Base-by-base conservation (phyloP, 2,888 invertebrate genomes). In the Hirtodrosophila cameraria region DNA sequence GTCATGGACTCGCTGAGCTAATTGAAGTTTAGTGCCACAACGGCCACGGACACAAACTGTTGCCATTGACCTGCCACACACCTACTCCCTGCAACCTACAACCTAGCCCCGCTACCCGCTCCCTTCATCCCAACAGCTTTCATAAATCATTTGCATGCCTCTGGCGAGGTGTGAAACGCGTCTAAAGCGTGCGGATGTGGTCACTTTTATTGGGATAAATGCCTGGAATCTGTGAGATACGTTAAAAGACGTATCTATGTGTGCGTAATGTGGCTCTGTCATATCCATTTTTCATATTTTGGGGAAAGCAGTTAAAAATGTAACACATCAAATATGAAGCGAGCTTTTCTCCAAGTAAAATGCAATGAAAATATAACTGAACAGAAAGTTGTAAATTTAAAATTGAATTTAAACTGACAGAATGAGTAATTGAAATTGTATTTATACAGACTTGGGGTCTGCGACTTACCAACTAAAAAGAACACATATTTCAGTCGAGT, bases 21-120 rank as follows among this genome's bases (percentile, higher is more conserved):
- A 80, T 80, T 80, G 84, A 80, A 80, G 81, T 83, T 80, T 83
- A 80, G 79, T 77, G 79, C 75, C 72, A 63, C 61, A 71, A 54
- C 69, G 33, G 41, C 52, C 50, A 49, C 41, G 46, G 27, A 33
- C 52, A 23, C 52, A 45, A 66, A 69, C 46, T 82, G 68, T 70
- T 69, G 78, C 73, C 75, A 78, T 72, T 78, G 75, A 58, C 58
- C 55, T 45, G 58, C 57, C 53, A 35, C 57, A 49, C 57, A 35
- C 30, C 12, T n/a, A 8, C 18, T 2, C 38, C 12, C 11, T 11
- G n/a, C 31, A 5, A n/a, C 30, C 3, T 9, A 3, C 4, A 41
- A 1, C 16, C 12, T 1, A 7, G 6, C 7, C 8, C 7, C n/a
- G 1, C 3, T 18, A 9, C 16, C 4, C 11, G 18, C 8, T 28